These are phyloP conservation scores for Dolichotis patagonum DNA, from an alignment of 2,113 vertebrate genomes.

Conservation along the genomic window DNA sequence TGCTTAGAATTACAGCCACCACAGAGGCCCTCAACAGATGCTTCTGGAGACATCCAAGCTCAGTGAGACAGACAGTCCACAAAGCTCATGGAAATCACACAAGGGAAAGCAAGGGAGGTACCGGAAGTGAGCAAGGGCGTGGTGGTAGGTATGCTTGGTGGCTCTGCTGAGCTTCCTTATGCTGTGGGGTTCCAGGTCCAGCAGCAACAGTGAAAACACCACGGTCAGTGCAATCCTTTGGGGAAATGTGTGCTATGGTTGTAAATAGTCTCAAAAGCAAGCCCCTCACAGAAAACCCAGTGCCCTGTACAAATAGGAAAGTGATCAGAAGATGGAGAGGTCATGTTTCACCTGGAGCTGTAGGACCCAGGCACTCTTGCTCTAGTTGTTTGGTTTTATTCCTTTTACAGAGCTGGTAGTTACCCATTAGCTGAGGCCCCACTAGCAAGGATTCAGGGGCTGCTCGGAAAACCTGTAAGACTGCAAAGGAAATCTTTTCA, in stretches of 20 bases:
- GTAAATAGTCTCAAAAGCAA: no score
- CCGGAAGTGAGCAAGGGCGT: not conserved
- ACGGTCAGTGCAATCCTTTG: not conserved
- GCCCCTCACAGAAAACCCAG: not conserved
- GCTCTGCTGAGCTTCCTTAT: not conserved
- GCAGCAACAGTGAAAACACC: not conserved
- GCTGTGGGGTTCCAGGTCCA: not conserved
- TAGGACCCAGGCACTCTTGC: no score
- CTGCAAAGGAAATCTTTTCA: not conserved
- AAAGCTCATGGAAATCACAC: not conserved
- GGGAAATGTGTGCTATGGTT: not conserved
- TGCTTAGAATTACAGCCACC: not conserved
- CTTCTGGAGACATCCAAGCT: not conserved
- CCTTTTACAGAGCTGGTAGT: not conserved
- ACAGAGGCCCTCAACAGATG: not conserved
- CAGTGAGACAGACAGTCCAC: fast-evolving
- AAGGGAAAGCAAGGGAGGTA: not conserved
- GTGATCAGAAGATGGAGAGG: not conserved
- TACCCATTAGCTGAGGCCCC: not conserved
- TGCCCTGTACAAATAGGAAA: not conserved
- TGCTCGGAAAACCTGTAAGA: not conserved
- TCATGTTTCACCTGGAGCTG: fast-evolving
- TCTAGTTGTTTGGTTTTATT: not conserved
- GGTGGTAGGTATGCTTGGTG: not conserved
- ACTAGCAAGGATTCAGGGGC: not conserved